Conservation (phyloP, 2,888 invertebrate genomes). For the Iphiclides podalirius region DNA sequence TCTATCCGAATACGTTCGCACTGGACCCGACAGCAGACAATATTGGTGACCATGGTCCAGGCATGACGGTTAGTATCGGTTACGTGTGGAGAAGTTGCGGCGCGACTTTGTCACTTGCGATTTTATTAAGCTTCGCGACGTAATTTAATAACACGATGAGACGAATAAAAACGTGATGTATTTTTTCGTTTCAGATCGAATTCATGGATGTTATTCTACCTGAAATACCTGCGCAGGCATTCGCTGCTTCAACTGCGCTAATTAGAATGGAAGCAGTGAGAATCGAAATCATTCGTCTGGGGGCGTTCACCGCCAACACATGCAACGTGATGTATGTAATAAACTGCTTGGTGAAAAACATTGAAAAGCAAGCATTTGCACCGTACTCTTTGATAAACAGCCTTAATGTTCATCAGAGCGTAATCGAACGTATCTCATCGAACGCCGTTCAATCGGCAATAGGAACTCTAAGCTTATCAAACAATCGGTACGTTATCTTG, state of each 20-base stretch:
- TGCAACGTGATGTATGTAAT: slow-evolving; percentile 82
- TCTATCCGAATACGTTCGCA: slow-evolving; percentile 82
- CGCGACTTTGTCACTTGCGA: slow-evolving; percentile 19
- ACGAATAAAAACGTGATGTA: neutral
- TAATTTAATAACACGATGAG: neutral
- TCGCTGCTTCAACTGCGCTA: slow-evolving; percentile 83
- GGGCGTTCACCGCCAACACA: slow-evolving; percentile 84
- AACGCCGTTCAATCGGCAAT: slow-evolving; percentile 83
- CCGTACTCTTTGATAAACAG: slow-evolving; percentile 81
- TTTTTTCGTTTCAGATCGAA: slow-evolving; percentile 77
- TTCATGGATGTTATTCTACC: slow-evolving; percentile 81
- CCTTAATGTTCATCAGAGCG: slow-evolving; percentile 81
- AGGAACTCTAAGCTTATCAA: slow-evolving; percentile 82
- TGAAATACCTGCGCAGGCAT: slow-evolving; percentile 81
- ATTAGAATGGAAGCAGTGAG: slow-evolving; percentile 73
- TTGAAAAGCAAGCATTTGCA: slow-evolving; percentile 83
- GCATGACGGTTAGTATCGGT: slow-evolving; percentile 64
- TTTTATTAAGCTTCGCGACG: slow-evolving; percentile 19
- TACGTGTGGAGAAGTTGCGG: neutral
- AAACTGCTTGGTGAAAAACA: slow-evolving; percentile 80
- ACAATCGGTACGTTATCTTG: slow-evolving; percentile 80
- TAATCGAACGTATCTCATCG: slow-evolving; percentile 74
- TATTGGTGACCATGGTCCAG: slow-evolving; percentile 83
- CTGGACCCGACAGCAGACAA: slow-evolving; percentile 80
- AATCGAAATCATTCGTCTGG: slow-evolving; percentile 78